A percentile compares a stretch with the other conserved stretches of the same genome.
Evolutionary conservation across 2,113 vertebrate species (phyloP).

Genomic region (Balaenoptera acutorostrata): DNA sequence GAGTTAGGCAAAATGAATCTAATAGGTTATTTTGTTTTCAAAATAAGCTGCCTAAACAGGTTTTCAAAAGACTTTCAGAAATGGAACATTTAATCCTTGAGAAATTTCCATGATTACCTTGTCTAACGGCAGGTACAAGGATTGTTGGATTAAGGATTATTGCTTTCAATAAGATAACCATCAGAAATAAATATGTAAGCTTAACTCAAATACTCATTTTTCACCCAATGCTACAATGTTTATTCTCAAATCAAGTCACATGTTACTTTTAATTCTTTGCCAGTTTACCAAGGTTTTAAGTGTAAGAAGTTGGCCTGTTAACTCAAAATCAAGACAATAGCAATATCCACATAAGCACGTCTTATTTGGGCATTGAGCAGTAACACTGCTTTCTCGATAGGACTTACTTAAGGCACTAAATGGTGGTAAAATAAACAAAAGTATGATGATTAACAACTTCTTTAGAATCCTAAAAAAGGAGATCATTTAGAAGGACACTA

Average conservation of each 20-base stretch:
- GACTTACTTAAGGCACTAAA: slow-evolving; percentile 87
- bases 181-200: slow-evolving; percentile 76
- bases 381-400: slow-evolving; percentile 82
- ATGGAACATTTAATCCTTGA: slow-evolving; percentile 46
- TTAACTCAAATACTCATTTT: slow-evolving; percentile 69
- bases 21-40: slow-evolving; percentile 45
- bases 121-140: slow-evolving; percentile 49
- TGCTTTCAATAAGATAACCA: slow-evolving; percentile 77
- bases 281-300: slow-evolving; percentile 41
- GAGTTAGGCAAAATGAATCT: slow-evolving; percentile 17
- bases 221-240: slow-evolving; percentile 51
- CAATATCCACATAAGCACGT: slow-evolving; percentile 66
- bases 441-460: slow-evolving; percentile 62
- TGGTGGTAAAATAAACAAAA: slow-evolving; percentile 81
- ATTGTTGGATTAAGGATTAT: slow-evolving; percentile 71
- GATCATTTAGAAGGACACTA: slow-evolving; percentile 74
- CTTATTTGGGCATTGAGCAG: slow-evolving; percentile 79
- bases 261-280: slow-evolving; percentile 49
- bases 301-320: slow-evolving; percentile 46
- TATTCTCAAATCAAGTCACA: slow-evolving; percentile 73
- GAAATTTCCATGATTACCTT: slow-evolving; percentile 53
- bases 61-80: slow-evolving; percentile 57
- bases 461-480: slow-evolving; percentile 75
- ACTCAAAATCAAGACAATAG: slow-evolving; percentile 47
- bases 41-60: slow-evolving; percentile 54